Conservation (phyloP, 2,888 invertebrate species). For the Conomelus anceps region DNA sequence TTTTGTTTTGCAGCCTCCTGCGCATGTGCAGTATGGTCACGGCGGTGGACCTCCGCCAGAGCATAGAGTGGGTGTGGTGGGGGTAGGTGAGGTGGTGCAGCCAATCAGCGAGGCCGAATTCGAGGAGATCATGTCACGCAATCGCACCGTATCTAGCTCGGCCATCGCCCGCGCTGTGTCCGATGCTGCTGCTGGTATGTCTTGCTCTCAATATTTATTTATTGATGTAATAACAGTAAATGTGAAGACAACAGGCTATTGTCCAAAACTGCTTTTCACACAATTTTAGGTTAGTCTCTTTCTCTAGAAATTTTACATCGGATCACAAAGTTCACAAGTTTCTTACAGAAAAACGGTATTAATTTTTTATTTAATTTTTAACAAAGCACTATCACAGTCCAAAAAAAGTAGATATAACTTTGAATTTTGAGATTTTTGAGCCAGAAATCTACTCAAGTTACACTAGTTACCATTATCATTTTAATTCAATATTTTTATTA, state of each 20-base stretch:
- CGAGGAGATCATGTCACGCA: constrained; percentile 96
- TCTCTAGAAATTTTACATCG: background rate
- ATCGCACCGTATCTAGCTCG: constrained; percentile 93
- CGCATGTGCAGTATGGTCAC: constrained; percentile 21
- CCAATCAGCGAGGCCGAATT: constrained; percentile 85
- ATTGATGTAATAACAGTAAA: too few relatives aligned
- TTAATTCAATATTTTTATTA: too few relatives aligned
- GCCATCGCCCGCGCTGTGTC: constrained; percentile 96
- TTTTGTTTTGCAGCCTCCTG: constrained; percentile 23
- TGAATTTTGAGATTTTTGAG: too few relatives aligned
- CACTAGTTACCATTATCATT: too few relatives aligned
- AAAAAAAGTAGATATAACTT: too few relatives aligned
- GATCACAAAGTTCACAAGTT: too few relatives aligned
- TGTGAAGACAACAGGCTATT: too few relatives aligned
- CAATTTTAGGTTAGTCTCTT: background rate
- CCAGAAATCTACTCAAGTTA: too few relatives aligned
- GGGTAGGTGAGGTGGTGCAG: constrained; percentile 39
- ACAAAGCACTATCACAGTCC: too few relatives aligned
- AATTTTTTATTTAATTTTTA: background rate
- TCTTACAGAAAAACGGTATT: background rate
- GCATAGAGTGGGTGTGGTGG: constrained; percentile 40
- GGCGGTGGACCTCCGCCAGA: constrained; percentile 41
- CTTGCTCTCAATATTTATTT: too few relatives aligned
- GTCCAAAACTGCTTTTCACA: too few relatives aligned
- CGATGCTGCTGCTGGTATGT: constrained; percentile 80